phyloP scores from a whole-genome alignment of 1,140 invertebrate genomes.

The Paracyclopina nana region DNA sequence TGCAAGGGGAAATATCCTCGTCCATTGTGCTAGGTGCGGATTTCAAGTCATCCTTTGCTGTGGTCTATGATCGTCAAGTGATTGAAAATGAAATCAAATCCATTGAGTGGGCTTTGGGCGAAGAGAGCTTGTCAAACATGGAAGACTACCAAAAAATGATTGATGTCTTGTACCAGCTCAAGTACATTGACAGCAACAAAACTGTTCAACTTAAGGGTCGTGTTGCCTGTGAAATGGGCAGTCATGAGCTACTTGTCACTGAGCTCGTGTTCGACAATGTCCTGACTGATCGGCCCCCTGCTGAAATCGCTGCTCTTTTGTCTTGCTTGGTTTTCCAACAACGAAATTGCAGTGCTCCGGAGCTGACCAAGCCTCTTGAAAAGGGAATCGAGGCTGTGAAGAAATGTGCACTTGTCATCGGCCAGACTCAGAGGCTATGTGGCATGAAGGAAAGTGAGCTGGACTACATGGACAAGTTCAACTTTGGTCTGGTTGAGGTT shows the following conservation, averaged over 20 bases:
- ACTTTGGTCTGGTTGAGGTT: constrained; percentile 75
- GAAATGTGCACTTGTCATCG: constrained; percentile 33
- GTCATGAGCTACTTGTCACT: constrained; percentile 73
- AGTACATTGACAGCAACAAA: constrained; percentile 43
- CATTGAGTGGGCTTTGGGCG: constrained; percentile 52
- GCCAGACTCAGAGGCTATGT: constrained; percentile 32
- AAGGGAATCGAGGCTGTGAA: constrained; percentile 36
- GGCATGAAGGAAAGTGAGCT: constrained; percentile 32
- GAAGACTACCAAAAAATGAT: constrained; percentile 70
- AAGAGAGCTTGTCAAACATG: constrained; percentile 60
- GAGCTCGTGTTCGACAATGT: constrained; percentile 87
- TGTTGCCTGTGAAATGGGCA: constrained; percentile 89
- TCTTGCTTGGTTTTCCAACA: constrained; percentile 82
- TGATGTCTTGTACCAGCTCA: constrained; percentile 52
- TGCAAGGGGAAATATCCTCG: neutral
- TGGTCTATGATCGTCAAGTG: constrained; percentile 46
- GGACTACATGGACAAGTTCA: constrained; percentile 42
- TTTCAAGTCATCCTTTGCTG: constrained; percentile 36
- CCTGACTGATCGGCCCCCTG: constrained; percentile 56
- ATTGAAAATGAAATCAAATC: constrained; percentile 45
- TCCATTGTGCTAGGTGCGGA: neutral
- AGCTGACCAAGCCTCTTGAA: constrained; percentile 33
- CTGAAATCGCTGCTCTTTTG: constrained; percentile 77
- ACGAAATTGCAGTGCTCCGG: constrained; percentile 37
- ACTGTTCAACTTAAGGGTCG: constrained; percentile 44